phyloP scores from a whole-genome alignment of 2,888 invertebrate species.

The Diplazon laetatorius region DNA sequence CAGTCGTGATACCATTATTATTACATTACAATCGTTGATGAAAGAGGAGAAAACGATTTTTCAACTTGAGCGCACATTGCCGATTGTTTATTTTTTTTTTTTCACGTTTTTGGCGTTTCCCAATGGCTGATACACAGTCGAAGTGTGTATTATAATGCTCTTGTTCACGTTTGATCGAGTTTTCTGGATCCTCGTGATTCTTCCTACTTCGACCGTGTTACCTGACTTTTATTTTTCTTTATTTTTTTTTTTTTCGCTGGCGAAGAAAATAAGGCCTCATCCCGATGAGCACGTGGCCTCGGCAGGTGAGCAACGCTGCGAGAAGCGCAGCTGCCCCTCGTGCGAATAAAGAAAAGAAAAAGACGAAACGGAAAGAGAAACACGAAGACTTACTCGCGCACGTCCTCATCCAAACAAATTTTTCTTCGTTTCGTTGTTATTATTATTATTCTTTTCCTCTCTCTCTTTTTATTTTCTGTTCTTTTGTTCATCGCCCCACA shows the following conservation, averaged over 20 bases:
- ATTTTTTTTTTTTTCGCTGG: constrained; percentile 37
- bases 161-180: constrained; percentile 22
- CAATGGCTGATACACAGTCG: neutral
- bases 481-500: too few species aligned
- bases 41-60: constrained; percentile 26
- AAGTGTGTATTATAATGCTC: constrained; percentile 34
- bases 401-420: constrained; percentile 41
- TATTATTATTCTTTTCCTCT: constrained; percentile 19
- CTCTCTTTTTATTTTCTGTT: constrained; percentile 29
- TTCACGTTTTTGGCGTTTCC: constrained; percentile 15
- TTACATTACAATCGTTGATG: constrained; percentile 6
- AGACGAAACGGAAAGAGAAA: constrained; percentile 36
- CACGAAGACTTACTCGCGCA: constrained; percentile 29
- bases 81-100: too few species aligned
- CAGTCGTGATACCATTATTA: constrained; percentile 11
- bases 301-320: constrained; percentile 58
- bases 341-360: constrained; percentile 53
- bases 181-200: constrained; percentile 27
- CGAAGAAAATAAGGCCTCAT: constrained; percentile 56
- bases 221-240: constrained; percentile 6
- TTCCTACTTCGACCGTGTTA: constrained; percentile 26
- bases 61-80: constrained; percentile 26
- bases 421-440: constrained; percentile 36
- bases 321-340: constrained; percentile 62
- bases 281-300: constrained; percentile 62